Base-by-base conservation (phyloP, 2,797 vertebrate species). In the Eupleurogrammus muticus region DNA sequence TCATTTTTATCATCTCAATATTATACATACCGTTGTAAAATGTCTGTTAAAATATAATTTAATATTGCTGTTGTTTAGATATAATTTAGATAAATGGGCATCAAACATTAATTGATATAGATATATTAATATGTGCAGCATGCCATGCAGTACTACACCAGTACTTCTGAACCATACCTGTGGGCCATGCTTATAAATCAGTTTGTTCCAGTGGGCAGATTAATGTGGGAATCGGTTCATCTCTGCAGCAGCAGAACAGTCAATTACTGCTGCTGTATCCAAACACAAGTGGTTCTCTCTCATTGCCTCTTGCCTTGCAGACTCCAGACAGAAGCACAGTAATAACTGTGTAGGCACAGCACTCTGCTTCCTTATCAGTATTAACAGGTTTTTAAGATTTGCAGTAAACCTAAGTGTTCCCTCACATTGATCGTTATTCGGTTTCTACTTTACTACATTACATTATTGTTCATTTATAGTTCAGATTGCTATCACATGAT, bases 211-310 rank as follows among this genome's bases (percentile, higher is more conserved):
- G 65, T 82, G 77, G 70, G 75, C 9, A 28, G 51, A 56, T 35
- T 75, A 20, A 56, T 78, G 73, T 64, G 62, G 67, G 65, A 68
- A 78, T 83, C 66, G 20, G 65, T 84, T 89, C 61, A 47, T 70
- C 79, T 82, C 73, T 80, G 49, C 44, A 62, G 52, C 80, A 82
- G 81, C 77, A 69, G 68, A 79, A 83, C 83, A 74, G 75, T 70
- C 80, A 84, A 75, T 85, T 82, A 84, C 73, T 76, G 62, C 76
- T 77, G 65, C 61, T 86, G 61, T 74, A 79, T 85, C 71, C n/a
- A 65, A 80, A 85, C 79, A 82, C 81, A 81, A 88, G 87, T 90
- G 77, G 65, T 80, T 77, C n/a, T 24, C 59, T 35, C 82, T 89
- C 80, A 90, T 90, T 90, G 76, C 83, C 63, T 85, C 77, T 81